These are phyloP conservation scores for Machimus rusticus DNA, from an alignment of 2,888 invertebrate genomes.

Conservation along the genomic window DNA sequence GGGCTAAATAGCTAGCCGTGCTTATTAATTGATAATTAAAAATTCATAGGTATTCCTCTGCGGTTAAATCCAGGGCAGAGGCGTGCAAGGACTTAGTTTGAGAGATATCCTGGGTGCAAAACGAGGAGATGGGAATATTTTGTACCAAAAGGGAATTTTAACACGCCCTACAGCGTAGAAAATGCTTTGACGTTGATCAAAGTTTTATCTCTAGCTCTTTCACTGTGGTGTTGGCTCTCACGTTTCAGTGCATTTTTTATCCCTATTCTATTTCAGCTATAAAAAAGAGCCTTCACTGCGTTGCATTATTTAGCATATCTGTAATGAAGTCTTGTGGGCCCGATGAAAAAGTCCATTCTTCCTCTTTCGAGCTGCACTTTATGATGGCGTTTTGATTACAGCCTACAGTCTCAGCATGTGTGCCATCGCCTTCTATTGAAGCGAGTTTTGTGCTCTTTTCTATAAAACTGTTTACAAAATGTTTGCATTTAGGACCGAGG, in stretches of 20 bases:
- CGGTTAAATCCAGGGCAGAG: constrained; percentile 7
- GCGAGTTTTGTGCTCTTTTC: background rate
- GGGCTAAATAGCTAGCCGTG: constrained; percentile 6
- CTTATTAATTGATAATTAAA: constrained; percentile 31
- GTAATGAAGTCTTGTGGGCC: constrained; percentile 27
- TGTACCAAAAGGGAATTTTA: constrained; percentile 32
- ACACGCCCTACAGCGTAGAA: constrained; percentile 26
- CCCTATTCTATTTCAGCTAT: constrained; percentile 19
- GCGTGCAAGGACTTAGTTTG: background rate
- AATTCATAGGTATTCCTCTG: constrained; percentile 24
- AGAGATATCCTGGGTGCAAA: background rate
- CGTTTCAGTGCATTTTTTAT: constrained; percentile 29
- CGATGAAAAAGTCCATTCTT: constrained; percentile 27
- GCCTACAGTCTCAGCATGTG: constrained; percentile 20
- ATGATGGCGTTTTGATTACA: constrained; percentile 24
- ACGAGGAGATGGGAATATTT: constrained; percentile 6
- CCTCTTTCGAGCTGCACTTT: background rate
- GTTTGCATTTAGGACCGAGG: constrained; percentile 16
- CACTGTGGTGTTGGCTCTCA: constrained; percentile 6
- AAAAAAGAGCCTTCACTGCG: constrained; percentile 19
- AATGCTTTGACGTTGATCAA: constrained; percentile 30
- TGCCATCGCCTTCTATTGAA: background rate
- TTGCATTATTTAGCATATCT: constrained; percentile 28
- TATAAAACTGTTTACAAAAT: constrained; percentile 26
- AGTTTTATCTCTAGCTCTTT: constrained; percentile 14